Base-by-base conservation (phyloP, 1,140 invertebrate genomes). In the Helicoverpa zea region DNA sequence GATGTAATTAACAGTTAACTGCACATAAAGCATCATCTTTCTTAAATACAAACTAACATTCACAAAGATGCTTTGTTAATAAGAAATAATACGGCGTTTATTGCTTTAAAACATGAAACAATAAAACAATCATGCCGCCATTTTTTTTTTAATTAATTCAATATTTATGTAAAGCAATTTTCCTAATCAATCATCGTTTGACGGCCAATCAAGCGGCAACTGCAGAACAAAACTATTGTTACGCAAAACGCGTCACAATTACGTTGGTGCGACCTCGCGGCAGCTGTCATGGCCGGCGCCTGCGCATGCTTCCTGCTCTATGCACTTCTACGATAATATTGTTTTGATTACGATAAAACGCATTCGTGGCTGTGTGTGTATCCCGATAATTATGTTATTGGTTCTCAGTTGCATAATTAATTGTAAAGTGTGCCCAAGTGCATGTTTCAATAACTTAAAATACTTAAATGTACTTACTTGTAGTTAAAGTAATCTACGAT, bases 221-320 rank as follows among this genome's bases (percentile, higher is more conserved):
- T 23, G 51, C 66, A 59, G 68, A 52, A 72, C 47, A 72, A 52
- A 52, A 77, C 49, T 66, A 66, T 77, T 77, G 49, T 77, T 77
- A 77, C 82, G 70, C 75, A 74, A 77, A 79, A 75, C 73, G 66
- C 79, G 82, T 82, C 77, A 84, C 70, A 75, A 77, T 78, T 75
- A 72, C 78, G 73, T 77, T 64, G 61, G 47, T 13, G 49, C 79
- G 70, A 59, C 73, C 74, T 83, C 82, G 79, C 58, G 64, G 61
- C 61, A 35, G 59, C 54, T 79, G 77, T 84, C 80, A 82, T 43
- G 76, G 84, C 81, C 85, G 81, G 63, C 83, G 83, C 81, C 64
- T 63, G 85, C 73, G 81, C 77, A 73, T 16, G 80, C 83, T 87
- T 85, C 85, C 83, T 85, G 82, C 80, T 84, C 74, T 16, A 73